A percentile compares a stretch with the other conserved stretches of the same genome.
Conservation (phyloP, 1,140 invertebrate species). For the Theocolax elegans region DNA sequence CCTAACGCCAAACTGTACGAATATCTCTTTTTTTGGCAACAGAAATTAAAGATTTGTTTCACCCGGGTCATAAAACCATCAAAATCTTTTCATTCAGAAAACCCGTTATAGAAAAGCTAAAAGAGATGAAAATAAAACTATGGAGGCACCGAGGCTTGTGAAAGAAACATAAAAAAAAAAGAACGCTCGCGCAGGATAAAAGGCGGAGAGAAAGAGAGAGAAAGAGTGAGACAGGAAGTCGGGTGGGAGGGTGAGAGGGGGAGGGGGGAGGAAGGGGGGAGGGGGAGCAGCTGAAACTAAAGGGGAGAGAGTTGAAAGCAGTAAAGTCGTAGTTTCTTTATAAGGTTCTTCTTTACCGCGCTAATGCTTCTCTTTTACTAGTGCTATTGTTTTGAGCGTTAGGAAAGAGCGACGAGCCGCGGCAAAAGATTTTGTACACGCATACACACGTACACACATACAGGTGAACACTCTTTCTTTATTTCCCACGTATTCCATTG, state of each 20-base stretch:
- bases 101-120: not conserved
- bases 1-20: too few relatives aligned
- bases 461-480: too few relatives aligned
- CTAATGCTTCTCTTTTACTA: slow-evolving; percentile 31
- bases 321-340: slow-evolving; percentile 26
- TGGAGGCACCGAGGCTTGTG: not conserved
- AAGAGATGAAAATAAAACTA: not conserved
- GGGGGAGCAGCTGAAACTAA: slow-evolving; percentile 9
- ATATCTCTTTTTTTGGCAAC: not conserved
- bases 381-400: slow-evolving; percentile 36
- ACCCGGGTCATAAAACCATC: not conserved
- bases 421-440: slow-evolving; percentile 21
- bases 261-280: not conserved
- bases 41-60: not conserved
- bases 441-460: too few relatives aligned
- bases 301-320: slow-evolving; percentile 16
- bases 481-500: too few relatives aligned
- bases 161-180: too few relatives aligned
- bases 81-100: not conserved
- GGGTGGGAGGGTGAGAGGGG: not conserved
- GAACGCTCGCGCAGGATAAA: too few relatives aligned
- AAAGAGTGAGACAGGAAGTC: not conserved
- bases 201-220: not conserved
- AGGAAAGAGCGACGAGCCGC: not conserved
- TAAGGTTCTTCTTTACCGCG: slow-evolving; percentile 22